Base-by-base conservation (phyloP, 2,888 invertebrate species). In the Rhyacophila evoluta region DNA sequence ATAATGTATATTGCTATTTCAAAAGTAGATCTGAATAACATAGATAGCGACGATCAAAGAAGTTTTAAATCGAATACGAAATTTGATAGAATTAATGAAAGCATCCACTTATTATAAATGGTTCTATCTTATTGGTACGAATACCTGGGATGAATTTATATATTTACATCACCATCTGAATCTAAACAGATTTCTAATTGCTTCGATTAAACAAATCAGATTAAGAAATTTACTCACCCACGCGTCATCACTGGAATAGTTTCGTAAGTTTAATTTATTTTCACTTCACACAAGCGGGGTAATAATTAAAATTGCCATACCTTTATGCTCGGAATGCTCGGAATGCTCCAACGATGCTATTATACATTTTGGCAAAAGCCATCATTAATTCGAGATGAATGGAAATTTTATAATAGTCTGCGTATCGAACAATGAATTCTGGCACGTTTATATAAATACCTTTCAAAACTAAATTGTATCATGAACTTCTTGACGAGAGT, bases 291-390 rank as follows among this genome's bases (percentile, higher is more conserved):
- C 55, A 55, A 55, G 15, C 15, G 19, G 8, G 19, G 19, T 55
- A 55, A 55, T 55, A 55, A 55, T 55, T 55, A 55, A 55, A 55
- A 55, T 55, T n/a, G 55, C 15, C 6, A 55, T 55, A 55, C 55
- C 55, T 55, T 19, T 19, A 55, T 55, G 25, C 19, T 6, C 55
- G 8, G 55, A 55, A 55, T 55, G 55, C 55, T 19, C 15, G 10
- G 55, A 55, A 55, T 55, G 55, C 10, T 19, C 15, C 55, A 19
- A 10, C 55, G 19, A 15, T 19, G 55, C 55, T 10, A 55, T 55
- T 55, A 25, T 55, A n/a, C n/a, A 55, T 55, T 55, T 55, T 55
- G 19, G 55, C 25, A 55, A 55, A 55, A 19, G 2, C 55, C 8
- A 10, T 55, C 19, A 55, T 19, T 15, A 55, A 55, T 55, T 55